These are phyloP conservation scores for Entomobrya multifasciata DNA, from an alignment of 2,888 invertebrate genomes.

Conservation along the genomic window DNA sequence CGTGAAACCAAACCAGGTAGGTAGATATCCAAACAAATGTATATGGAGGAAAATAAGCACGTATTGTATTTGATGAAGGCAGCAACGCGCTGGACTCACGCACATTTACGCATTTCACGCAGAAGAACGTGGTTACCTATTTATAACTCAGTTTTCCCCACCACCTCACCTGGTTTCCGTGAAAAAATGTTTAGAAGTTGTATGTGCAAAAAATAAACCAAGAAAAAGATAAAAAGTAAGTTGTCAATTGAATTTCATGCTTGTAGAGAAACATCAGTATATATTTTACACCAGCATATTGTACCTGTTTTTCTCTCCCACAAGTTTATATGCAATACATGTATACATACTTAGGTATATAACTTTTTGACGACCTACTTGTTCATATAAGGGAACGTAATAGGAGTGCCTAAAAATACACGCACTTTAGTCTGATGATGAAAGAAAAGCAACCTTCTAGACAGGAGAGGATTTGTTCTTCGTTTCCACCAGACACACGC, in stretches of 20 bases:
- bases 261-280: neutral
- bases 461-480: conserved; percentile 34
- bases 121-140: neutral
- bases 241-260: conserved; percentile 53
- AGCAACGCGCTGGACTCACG: conserved; percentile 4
- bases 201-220: neutral
- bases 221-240: conserved; percentile 14
- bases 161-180: conserved; percentile 13
- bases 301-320: neutral
- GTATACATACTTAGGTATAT: neutral
- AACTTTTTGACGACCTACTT: conserved; percentile 59
- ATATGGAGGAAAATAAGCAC: neutral
- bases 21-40: neutral
- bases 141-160: neutral
- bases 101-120: neutral
- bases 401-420: conserved; percentile 46
- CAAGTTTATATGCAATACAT: neutral
- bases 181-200: neutral
- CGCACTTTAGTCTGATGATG: neutral
- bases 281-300: no score
- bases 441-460: conserved; percentile 11
- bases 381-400: conserved; percentile 62
- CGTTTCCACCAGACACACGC: neutral
- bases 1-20: no score
- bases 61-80: neutral